phyloP scores from a whole-genome alignment of 2,113 vertebrate genomes.

The Natator depressus region DNA sequence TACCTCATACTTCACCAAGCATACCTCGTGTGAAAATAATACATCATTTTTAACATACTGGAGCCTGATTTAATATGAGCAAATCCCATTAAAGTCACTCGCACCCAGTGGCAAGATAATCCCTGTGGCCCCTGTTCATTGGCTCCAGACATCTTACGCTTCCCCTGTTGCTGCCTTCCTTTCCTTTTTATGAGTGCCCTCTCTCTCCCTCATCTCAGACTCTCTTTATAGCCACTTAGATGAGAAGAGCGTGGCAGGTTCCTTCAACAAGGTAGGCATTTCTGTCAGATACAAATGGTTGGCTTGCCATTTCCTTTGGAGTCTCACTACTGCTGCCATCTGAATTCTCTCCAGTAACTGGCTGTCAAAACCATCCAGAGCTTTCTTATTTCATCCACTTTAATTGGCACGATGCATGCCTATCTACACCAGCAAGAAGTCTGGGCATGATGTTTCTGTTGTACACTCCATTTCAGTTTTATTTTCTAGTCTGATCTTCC shows the following conservation, averaged over 20 bases:
- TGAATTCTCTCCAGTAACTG: background rate
- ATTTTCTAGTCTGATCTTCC: background rate
- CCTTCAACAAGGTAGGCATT: background rate
- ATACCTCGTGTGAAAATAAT: too few relatives aligned
- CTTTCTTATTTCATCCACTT: background rate
- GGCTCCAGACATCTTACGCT: background rate
- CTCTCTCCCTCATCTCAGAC: background rate
- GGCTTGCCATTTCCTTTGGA: background rate
- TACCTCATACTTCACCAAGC: background rate
- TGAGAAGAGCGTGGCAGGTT: background rate
- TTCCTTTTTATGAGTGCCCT: background rate
- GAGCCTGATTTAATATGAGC: too few relatives aligned
- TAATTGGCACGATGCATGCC: fast-evolving
- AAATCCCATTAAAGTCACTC: too few relatives aligned
- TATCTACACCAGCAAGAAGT: background rate
- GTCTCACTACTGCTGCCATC: background rate
- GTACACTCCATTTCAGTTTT: background rate
- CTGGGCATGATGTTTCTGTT: fast-evolving
- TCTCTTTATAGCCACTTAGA: background rate
- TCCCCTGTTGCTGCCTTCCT: background rate
- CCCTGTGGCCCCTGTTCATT: too few relatives aligned
- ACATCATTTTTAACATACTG: too few relatives aligned
- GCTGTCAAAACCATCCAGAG: background rate
- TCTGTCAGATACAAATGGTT: background rate
- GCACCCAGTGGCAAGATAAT: background rate